Conservation (phyloP, 1,140 invertebrate species). For the Oncopodura yosiiana region DNA sequence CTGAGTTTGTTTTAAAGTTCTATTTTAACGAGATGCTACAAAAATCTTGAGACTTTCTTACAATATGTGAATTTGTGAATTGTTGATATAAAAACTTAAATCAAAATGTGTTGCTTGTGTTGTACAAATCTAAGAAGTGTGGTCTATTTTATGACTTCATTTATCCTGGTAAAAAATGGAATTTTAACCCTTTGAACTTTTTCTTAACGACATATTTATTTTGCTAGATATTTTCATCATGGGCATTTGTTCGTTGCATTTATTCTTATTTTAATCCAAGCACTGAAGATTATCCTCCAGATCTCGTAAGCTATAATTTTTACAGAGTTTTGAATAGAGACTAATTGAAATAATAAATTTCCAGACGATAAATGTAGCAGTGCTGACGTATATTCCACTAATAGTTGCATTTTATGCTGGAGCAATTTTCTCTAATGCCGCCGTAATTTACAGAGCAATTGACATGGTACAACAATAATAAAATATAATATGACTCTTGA, state of each 20-base stretch:
- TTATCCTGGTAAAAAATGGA: slow-evolving; percentile 7
- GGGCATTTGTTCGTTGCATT: neutral
- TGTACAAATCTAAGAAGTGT: slow-evolving; percentile 16
- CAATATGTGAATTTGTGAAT: too few relatives aligned
- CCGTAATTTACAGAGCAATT: slow-evolving; percentile 17
- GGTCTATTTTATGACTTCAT: slow-evolving; percentile 14
- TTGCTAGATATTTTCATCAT: slow-evolving; percentile 7
- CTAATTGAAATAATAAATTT: neutral
- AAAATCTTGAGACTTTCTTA: too few relatives aligned
- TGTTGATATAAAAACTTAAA: too few relatives aligned
- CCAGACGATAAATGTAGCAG: slow-evolving; percentile 14
- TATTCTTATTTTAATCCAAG: slow-evolving; percentile 8
- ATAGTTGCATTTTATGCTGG: slow-evolving; percentile 8
- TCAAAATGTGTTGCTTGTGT: slow-evolving; percentile 26
- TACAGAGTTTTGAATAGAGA: neutral
- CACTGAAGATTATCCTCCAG: neutral
- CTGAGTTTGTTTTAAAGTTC: too few relatives aligned
- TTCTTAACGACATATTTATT: neutral
- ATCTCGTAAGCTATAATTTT: neutral
- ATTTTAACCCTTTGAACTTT: too few relatives aligned
- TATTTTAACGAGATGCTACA: too few relatives aligned
- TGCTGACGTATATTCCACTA: slow-evolving; percentile 13
- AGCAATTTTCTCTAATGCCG: neutral
- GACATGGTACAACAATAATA: slow-evolving; percentile 5
- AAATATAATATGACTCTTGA: neutral